Base-by-base conservation (phyloP, 2,888 invertebrate genomes). In the Phymatocera aterrima region DNA sequence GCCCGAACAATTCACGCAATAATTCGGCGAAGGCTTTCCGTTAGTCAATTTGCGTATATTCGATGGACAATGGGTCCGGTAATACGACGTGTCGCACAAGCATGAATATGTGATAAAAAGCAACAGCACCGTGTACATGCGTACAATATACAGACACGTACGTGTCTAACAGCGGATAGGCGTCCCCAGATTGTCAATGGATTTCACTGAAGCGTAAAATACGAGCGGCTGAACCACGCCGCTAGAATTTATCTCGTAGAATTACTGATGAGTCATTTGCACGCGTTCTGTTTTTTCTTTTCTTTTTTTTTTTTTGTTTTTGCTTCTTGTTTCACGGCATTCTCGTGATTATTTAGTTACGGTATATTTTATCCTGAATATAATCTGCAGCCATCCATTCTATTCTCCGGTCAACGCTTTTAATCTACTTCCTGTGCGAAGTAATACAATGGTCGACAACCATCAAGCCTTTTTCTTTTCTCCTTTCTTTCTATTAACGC, bases 151-250 rank as follows among this genome's bases (percentile, higher is more conserved):
- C n/a, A n/a, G n/a, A n/a, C n/a, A n/a, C n/a, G 48, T 48, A 48
- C 28, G 28, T 57, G 57, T 28, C 28, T 57, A 57, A 57, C 24
- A 57, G 28, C 28, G 10, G 15, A 28, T 57, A 28, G 15, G 10
- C 57, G 10, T 28, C 57, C n/a, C n/a, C 28, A 57, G 28, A 28
- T 57, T 28, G 57, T 57, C 57, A 57, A 28, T 15, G 57, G 28
- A 57, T 57, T 57, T 57, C 28, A 15, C 57, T 12, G 57, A 28
- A 57, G 57, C 57, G 57, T 57, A 57, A 57, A 57, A 57, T 57
- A 57, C 57, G 28, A 15, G 28, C 57, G 28, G 28, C 28, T 57
- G 28, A 28, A 57, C 57, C 12, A 57, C 5, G 10, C 57, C 28
- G 57, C 28, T 28, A 57, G 57, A 57, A 57, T 57, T 28, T 28